Base-by-base conservation (phyloP, 2,113 vertebrate species). In the Microtus ochrogaster region DNA sequence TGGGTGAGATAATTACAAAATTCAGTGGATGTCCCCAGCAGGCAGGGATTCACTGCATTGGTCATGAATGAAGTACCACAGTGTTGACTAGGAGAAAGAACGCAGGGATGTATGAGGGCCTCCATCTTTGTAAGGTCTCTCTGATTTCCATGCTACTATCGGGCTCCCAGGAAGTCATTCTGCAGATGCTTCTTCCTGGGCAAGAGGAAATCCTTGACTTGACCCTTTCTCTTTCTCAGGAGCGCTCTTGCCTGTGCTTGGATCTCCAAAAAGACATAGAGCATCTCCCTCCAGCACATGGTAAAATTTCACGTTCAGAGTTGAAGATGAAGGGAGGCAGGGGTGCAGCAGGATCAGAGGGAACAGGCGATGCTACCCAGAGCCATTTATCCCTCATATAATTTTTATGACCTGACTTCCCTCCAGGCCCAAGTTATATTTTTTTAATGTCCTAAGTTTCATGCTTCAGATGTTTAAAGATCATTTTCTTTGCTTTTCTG, bases 401-500 rank as follows among this genome's bases (percentile, higher is more conserved):
- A 68, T 87, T 95, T 91, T 92, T 90, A 86, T 91, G 39, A 92
- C 68, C 17, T 21, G 24, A 73, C 21, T 89, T 93, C 55, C 76
- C 84, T 70, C 65, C 77, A 65, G 52, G 30, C 58, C 65, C 78
- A 66, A 79, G 9, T 24, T 89, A 61, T 61, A 87, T 70, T 36
- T 84, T 79, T 61, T 89, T 81, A 39, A 77, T 58, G 68, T 81
- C 36, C 44, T 72, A 96, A 81, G 24, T 44, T 14, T 61, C 44
- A 92, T 21, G n/a, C 89, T 95, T 95, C 39, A 89, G 78, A 89
- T 61, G 87, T 86, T 77, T 82, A n/a, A 91, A 83, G 78, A 93
- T 88, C 8, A 55, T 66, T 94, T 94, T 90, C 41, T 94, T 93
- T 91, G 24, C 52, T 91, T 95, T 97, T 78, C 93, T 89, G 24